Evolutionary conservation across 2,797 vertebrate species (phyloP), one percentile per base, ranked within the genome.

Genomic region (Rhabdophis nuchalis): DNA sequence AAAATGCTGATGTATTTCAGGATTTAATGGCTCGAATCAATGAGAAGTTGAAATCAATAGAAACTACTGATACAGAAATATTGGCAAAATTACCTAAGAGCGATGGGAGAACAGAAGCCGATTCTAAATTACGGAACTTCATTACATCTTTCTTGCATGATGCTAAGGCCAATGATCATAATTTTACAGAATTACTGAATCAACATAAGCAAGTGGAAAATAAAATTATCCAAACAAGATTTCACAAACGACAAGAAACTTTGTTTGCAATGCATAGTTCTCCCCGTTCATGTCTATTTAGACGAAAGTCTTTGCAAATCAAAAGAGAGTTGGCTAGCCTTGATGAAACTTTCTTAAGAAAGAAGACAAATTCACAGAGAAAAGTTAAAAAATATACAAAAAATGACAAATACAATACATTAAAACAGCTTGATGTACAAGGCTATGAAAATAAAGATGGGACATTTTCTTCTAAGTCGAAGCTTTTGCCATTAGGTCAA

Each of bases 11-110:
- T 91, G 97, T 97, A 93, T 98, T 98, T 95, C 98, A 98, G 96
- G 98, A 98, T 61, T 97, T 99, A 96, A 98, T 99, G 97, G 97
- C 98, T 95, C 98, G 98, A 91, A 98, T 99, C 96, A 98, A 98
- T 96, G 98, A 99, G 94, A 99, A 98, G 95, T 96, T 99, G 94
- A 98, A 99, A 95, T 98, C 98, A 91, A 98, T 98, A 96, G 97
- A 97, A 95, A 97, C 98, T 85, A 96, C 97, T 93, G 98, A 98
- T 96, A 97, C 96, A 92, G 97, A 96, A 91, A 97, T 97, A 95
- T 93, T 97, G 85, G 86, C 95, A 56, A 97, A 97, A 93, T 96
- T 97, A 64, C 93, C 97, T 56, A 94, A 93, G 41, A 94, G 92
- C 95, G 97, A 97, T 94, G 97, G 95, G 92, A 96, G 95, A 88